Evolutionary conservation across 1,140 invertebrate genomes (phyloP).

Genomic region (Globodera rostochiensis): DNA sequence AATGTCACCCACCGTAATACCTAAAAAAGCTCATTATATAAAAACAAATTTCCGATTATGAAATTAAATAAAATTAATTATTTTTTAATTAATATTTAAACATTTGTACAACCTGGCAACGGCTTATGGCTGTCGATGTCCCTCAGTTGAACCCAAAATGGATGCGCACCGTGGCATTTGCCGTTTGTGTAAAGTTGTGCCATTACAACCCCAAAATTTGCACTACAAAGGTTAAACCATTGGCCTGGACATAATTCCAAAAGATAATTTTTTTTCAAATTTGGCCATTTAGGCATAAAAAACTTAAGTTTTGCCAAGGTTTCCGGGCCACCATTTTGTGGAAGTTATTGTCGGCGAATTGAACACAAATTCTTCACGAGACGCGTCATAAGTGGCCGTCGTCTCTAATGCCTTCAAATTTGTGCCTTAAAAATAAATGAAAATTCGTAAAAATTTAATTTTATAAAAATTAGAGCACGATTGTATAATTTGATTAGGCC

Average conservation of each 20-base stretch:
- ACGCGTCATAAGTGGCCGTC: conserved; percentile 82
- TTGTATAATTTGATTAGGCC: too few relatives aligned
- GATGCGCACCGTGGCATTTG: conserved; percentile 82
- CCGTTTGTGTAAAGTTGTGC: conserved; percentile 85
- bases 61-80: conserved; percentile 8
- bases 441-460: conserved; percentile 60
- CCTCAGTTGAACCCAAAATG: conserved; percentile 87
- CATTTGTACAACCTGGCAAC: conserved; percentile 71
- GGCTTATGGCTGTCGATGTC: conserved; percentile 84
- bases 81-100: neutral
- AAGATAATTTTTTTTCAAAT: too few relatives aligned
- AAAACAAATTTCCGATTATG: conserved; percentile 21
- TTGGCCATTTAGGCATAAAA: neutral
- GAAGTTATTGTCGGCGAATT: conserved; percentile 83
- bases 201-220: conserved; percentile 82
- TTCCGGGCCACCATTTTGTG: conserved; percentile 77
- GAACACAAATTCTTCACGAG: conserved; percentile 82
- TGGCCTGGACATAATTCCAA: too few relatives aligned
- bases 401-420: conserved; percentile 88
- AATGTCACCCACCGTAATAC: conserved; percentile 89
- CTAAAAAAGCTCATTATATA: conserved; percentile 65
- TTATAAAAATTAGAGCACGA: too few relatives aligned
- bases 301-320: conserved; percentile 77
- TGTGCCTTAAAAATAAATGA: conserved; percentile 70
- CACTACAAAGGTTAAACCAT: conserved; percentile 48